Base-by-base conservation (phyloP, 2,888 invertebrate species). In the Leptopilina myrica region DNA sequence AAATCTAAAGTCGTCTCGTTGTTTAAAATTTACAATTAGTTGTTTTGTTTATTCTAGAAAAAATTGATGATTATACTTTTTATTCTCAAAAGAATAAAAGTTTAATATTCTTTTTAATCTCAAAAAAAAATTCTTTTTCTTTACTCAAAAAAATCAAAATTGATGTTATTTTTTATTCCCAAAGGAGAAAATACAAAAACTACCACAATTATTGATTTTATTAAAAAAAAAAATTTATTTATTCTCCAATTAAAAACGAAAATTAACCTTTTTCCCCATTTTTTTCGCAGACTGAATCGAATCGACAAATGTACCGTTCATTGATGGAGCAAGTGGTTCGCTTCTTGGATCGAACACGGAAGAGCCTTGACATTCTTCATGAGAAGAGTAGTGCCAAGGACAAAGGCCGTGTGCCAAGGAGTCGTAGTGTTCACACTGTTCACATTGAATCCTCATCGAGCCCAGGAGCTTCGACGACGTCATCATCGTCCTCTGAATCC, bases 301-400 rank as follows among this genome's bases (percentile, higher is more conserved):
- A 94, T 90, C 93, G 95, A 83, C 94, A 95, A 90, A 95, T 95
- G 95, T 95, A 95, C 90, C 94, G 94, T 89, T 95, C 95, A 49
- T 93, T 95, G 87, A 94, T 96, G 92, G 94, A 94, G 88, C 95
- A 95, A 91, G 94, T 95, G 84, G 94, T 95, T 65, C 93, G 93
- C 81, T 95, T 95, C 90, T 91, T 96, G 86, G 95, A 94, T 88
- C 93, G 94, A 90, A 94, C 95, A 5, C 95, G 95, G 87, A 94
- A 94, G 84, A 95, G 95, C 85, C 93, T 95, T 84, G 94, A 94
- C 85, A 87, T 92, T 66, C 87, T 93, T 79, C 92, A 92, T 80
- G 91, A 90, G 80, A 91, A 92, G 85, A 87, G 78, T 49, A 77
- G 62, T 53, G 76, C 81, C 62, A 90, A 89, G 85, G 86, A 86